Evolutionary conservation across 2,888 invertebrate species (phyloP).

Genomic region (Sthenelais limicola): DNA sequence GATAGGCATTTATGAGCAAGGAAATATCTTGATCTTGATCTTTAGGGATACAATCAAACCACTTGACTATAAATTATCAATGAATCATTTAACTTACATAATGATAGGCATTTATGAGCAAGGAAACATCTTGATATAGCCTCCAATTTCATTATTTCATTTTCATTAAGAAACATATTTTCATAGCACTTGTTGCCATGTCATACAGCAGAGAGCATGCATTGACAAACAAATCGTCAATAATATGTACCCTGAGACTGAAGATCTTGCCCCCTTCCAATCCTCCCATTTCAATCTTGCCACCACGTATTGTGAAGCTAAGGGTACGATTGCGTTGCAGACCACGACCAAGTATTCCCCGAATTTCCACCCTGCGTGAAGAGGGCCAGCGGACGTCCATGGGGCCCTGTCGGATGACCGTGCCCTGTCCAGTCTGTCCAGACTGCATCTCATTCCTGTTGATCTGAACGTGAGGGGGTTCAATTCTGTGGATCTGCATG

Average conservation of each 20-base stretch:
- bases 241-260: conserved; percentile 27
- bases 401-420: conserved; percentile 14
- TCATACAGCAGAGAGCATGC: no score
- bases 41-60: no score
- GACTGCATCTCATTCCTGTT: conserved; percentile 12
- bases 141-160: no score
- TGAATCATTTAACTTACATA: no score
- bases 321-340: conserved; percentile 30
- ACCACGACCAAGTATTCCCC: conserved; percentile 24
- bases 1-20: no score
- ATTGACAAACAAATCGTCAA: no score
- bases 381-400: conserved; percentile 36
- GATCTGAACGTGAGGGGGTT: conserved; percentile 33
- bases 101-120: no score
- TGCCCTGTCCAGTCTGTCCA: neutral
- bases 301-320: conserved; percentile 29
- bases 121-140: no score
- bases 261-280: conserved; percentile 36
- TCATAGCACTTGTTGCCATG: no score
- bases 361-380: conserved; percentile 7
- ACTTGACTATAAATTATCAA: no score
- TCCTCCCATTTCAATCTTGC: conserved; percentile 32
- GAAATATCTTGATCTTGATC: no score
- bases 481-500: conserved; percentile 16
- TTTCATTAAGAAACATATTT: no score